phyloP scores from a whole-genome alignment of 2,888 invertebrate species.

The Nasonovia ribisnigri region DNA sequence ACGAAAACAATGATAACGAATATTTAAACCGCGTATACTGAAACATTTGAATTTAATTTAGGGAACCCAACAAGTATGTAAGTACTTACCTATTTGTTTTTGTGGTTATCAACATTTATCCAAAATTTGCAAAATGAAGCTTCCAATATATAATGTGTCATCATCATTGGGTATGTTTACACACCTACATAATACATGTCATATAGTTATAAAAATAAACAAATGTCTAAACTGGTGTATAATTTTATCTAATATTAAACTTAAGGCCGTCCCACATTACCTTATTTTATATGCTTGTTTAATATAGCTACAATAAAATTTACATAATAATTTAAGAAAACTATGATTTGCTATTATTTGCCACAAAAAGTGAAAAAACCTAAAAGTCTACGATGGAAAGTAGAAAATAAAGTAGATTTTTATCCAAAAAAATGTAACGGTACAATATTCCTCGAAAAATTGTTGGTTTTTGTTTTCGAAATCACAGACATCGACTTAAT shows the following conservation, averaged over 20 bases:
- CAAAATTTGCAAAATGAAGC: not conserved
- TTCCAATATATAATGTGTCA: not conserved
- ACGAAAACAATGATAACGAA: no score
- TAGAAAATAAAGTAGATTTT: not conserved
- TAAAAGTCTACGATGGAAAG: not conserved
- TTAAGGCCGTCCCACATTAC: not conserved
- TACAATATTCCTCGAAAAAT: not conserved
- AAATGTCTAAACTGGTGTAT: not conserved
- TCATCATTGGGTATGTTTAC: not conserved
- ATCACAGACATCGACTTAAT: not conserved
- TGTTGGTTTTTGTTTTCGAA: not conserved
- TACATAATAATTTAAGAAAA: not conserved
- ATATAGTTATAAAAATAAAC: not conserved
- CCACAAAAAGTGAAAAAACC: not conserved
- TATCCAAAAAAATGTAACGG: not conserved
- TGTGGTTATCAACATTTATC: not conserved
- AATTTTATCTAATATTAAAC: not conserved
- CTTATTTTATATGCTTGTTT: not conserved
- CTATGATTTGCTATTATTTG: not conserved
- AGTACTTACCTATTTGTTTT: not conserved
- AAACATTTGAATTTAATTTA: no score
- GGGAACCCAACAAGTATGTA: no score
- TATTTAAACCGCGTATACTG: no score
- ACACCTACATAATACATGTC: not conserved
- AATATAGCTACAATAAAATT: not conserved